A percentile compares a stretch with the other conserved stretches of the same genome.
Evolutionary conservation across 2,888 invertebrate species (phyloP).

Genomic region (Romanomermis culicivorax): DNA sequence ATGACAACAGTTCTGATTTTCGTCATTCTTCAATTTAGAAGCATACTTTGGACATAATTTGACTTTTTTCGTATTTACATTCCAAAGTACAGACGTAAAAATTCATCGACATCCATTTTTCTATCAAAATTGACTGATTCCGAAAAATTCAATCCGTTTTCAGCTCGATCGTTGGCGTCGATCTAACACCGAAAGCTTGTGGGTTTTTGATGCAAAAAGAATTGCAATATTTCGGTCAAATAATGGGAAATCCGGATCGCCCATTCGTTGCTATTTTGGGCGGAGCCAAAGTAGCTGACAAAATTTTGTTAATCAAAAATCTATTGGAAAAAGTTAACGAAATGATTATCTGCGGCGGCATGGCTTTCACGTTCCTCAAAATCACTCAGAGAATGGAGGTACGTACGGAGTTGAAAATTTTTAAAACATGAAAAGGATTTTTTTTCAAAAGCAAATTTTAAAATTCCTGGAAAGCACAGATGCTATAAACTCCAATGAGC

Average conservation of each 20-base stretch:
- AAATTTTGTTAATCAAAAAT: constrained; percentile 91
- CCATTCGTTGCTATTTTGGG: constrained; percentile 96
- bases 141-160: constrained; percentile 12
- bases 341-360: constrained; percentile 98
- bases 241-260: constrained; percentile 76
- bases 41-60: no score
- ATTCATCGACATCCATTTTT: constrained; percentile 3
- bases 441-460: no score
- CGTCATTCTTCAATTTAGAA: no score
- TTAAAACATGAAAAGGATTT: not conserved
- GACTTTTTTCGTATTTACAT: no score
- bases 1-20: no score
- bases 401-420: no score
- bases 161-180: constrained; percentile 91
- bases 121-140: constrained; percentile 4
- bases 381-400: constrained; percentile 69
- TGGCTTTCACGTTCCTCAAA: constrained; percentile 97
- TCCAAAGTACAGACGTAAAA: no score
- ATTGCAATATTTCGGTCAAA: constrained; percentile 85
- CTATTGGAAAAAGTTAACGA: no score
- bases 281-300: no score
- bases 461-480: no score
- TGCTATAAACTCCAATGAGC: no score
- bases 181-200: constrained; percentile 67
- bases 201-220: constrained; percentile 92